Evolutionary conservation across 1,140 invertebrate species (phyloP).

Genomic region (Lanistes nyassanus): DNA sequence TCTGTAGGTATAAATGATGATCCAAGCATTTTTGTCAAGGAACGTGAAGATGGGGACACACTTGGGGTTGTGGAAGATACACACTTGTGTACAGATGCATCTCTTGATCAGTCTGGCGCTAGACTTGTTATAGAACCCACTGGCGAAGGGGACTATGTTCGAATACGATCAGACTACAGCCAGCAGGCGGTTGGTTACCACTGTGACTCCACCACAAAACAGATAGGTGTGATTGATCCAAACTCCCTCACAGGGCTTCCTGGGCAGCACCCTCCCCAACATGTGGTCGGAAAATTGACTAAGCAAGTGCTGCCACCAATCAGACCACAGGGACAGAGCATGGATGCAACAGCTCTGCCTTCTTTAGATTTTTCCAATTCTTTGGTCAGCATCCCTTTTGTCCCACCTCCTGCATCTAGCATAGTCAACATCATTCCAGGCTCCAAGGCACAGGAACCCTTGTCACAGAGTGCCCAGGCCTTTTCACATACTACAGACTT

Average conservation of each 20-base stretch:
- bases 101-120: not conserved
- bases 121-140: not conserved
- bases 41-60: too few species aligned
- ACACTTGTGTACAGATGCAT: too few species aligned
- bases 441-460: not conserved
- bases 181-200: constrained; percentile 14
- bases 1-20: too few species aligned
- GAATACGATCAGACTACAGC: constrained; percentile 27
- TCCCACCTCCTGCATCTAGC: not conserved
- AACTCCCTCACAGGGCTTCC: too few species aligned
- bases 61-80: too few species aligned
- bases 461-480: constrained; percentile 2
- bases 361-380: not conserved
- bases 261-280: not conserved
- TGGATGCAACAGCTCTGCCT: constrained; percentile 1
- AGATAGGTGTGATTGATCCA: not conserved
- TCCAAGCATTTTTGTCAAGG: too few species aligned
- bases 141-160: constrained; percentile 35
- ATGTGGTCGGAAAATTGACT: constrained; percentile 22
- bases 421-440: not conserved
- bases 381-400: not conserved
- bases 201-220: not conserved
- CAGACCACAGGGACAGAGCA: not conserved
- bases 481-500: constrained; percentile 18
- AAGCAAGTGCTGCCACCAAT: constrained; percentile 37